Evolutionary conservation across 2,113 vertebrate species (phyloP), one percentile per base, ranked within the genome.

Genomic region (Cisticola juncidis): DNA sequence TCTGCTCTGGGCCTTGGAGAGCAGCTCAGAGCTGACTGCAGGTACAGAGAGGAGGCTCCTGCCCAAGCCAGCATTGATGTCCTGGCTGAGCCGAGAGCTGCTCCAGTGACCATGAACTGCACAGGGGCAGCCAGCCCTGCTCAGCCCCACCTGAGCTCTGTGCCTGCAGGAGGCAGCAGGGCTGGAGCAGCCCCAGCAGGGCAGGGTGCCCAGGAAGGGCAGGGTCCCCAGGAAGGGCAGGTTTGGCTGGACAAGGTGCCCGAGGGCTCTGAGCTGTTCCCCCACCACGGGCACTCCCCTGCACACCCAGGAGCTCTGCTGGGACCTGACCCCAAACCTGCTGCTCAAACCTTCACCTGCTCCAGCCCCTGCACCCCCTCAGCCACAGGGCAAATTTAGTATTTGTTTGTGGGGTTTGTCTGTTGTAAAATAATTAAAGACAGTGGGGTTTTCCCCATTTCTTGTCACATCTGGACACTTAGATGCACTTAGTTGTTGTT

Each of bases 251-350:
- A 36, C 8, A 3, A 80, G 83, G 68, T 13, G 65, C 58, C 22
- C 18, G 2, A 72, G 51, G 2, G 57, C 36, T 66, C 42, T 2
- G 17, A 57, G 42, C 28, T 2, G 1, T 9, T 33, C 45, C 38
- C 31, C n/a, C 1, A 0, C 15, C 70, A 28, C 1, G 0, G n/a
- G 12, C 12, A 22, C 56, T 45, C 21, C 61, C 61, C 44, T 28
- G 35, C 78, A 26, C 64, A 31, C 3, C 2, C 26, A 68, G 33
- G 54, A 62, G 70, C 22, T 42, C 69, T 90, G 50, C 60, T 79
- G 60, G 69, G 54, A 74, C 12, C 21, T 8, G 31, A 17, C 16
- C 79, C 45, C n/a, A n/a, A 7, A 38, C 3, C 73, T 42, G 48
- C 51, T n/a, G 79, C 44, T 62, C 47, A 28, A 70, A 12, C 9